Base-by-base conservation (phyloP, 2,797 vertebrate species). In the Xenentodon cancila region DNA sequence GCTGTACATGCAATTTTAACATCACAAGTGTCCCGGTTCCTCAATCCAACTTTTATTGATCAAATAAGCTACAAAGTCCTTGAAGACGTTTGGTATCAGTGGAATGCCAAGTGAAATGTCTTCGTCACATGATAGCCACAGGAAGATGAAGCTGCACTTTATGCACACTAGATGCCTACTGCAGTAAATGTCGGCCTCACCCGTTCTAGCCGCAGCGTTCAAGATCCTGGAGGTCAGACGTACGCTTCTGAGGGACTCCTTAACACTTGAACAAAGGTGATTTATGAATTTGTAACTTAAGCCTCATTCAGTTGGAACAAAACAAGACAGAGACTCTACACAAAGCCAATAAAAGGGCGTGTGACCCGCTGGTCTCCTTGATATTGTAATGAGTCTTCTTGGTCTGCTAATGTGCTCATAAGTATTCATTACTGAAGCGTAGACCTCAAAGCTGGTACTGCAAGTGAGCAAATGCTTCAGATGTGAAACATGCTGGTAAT, bases 361-460 rank as follows among this genome's bases (percentile, higher is more conserved):
- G 79, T 73, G 74, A 88, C 80, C 55, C 48, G 49, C 52, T 77
- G 80, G 51, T 68, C 68, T 78, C 86, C 83, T 91, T 88, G 85
- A 87, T 89, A 87, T 89, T 85, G 17, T 82, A 88, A 89, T 88
- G 79, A 85, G 74, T 74, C 57, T 67, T 81, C 71, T 81, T 75
- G 80, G 83, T 82, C 74, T 72, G 71, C 68, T 84, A 80, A 88
- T 88, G 71, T 62, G 67, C 82, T 89, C 83, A 80, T 80, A 79
- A 79, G 85, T 82, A 88, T 87, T 91, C 81, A 81, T 87, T 81
- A 84, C 70, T 46, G 54, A 75, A 62, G 76, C 75, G 77, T 52
- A 46, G 61, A 87, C 79, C 85, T 88, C 85, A 86, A 88, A 89
- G 86, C 71, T 19, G 1, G 54, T 53, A 9, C 74, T 62, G 83